Percentiles rank a stretch among this genome's conserved stretches.
Evolutionary conservation across 1,140 invertebrate species (phyloP).

Genomic region (Orchestia grillus): DNA sequence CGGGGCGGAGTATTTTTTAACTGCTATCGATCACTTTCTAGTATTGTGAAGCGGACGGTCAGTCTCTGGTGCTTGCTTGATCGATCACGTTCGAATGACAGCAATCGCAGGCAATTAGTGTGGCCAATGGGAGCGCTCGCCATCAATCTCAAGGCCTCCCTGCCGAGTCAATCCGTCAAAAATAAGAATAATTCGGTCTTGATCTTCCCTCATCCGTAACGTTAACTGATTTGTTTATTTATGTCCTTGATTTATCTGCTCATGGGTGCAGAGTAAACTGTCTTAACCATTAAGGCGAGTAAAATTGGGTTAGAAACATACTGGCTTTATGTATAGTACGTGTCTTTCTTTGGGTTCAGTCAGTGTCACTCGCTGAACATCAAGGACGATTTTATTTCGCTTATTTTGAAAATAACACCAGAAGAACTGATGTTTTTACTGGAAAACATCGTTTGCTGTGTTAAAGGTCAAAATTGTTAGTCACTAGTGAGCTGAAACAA

Average conservation of each 20-base stretch:
- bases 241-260: neutral
- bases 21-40: neutral
- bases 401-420: no score
- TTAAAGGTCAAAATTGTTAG: no score
- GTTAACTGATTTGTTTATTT: constrained; percentile 41
- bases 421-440: no score
- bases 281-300: neutral
- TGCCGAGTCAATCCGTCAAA: constrained; percentile 38
- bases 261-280: neutral
- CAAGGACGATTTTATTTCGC: neutral
- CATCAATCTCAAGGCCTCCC: constrained; percentile 12
- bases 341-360: neutral
- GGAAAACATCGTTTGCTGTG: no score
- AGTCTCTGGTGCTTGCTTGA: constrained; percentile 31
- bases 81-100: constrained; percentile 50
- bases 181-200: constrained; percentile 27
- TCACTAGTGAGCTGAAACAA: no score
- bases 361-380: neutral
- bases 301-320: neutral
- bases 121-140: constrained; percentile 14
- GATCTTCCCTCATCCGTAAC: neutral
- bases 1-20: neutral
- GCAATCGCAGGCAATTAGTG: constrained; percentile 51
- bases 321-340: neutral
- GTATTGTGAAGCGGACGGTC: constrained; percentile 39